phyloP scores from a whole-genome alignment of 2,797 vertebrate genomes.

The Buceros bicornis region DNA sequence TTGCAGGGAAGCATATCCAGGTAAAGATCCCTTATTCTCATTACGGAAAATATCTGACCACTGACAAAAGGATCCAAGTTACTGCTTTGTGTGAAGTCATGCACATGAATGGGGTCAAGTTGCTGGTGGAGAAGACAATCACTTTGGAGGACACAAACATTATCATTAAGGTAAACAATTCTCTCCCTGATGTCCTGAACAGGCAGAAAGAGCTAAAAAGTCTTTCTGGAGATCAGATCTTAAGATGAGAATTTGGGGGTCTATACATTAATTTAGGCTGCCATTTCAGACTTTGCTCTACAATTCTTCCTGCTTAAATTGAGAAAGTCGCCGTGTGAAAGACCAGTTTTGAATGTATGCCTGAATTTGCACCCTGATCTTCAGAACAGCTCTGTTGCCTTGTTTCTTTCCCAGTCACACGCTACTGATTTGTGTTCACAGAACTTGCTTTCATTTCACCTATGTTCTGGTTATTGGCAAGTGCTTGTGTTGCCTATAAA shows the following conservation, averaged over 20 bases:
- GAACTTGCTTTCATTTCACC: neutral
- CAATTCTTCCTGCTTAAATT: neutral
- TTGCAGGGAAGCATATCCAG: conserved; percentile 72
- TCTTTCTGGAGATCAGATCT: neutral
- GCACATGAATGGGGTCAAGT: neutral
- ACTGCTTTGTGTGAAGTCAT: conserved; percentile 78
- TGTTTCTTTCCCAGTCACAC: neutral
- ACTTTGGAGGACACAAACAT: conserved; percentile 78
- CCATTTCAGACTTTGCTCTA: neutral
- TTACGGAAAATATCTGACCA: conserved; percentile 75
- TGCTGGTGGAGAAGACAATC: conserved; percentile 81
- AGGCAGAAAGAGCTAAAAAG: neutral
- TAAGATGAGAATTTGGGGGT: neutral
- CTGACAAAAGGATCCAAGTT: conserved; percentile 81
- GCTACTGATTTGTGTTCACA: neutral
- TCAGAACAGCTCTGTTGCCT: neutral
- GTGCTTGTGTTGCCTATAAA: neutral
- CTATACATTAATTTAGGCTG: neutral
- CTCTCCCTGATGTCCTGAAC: neutral
- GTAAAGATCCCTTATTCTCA: conserved; percentile 75
- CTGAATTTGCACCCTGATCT: neutral
- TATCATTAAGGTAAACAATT: conserved; percentile 74
- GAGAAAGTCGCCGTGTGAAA: neutral
- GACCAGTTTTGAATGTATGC: neutral
- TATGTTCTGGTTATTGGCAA: neutral